Percentiles rank a stretch among this genome's conserved stretches.
Conservation (phyloP, 2,888 invertebrate species). For the Spodoptera littoralis region DNA sequence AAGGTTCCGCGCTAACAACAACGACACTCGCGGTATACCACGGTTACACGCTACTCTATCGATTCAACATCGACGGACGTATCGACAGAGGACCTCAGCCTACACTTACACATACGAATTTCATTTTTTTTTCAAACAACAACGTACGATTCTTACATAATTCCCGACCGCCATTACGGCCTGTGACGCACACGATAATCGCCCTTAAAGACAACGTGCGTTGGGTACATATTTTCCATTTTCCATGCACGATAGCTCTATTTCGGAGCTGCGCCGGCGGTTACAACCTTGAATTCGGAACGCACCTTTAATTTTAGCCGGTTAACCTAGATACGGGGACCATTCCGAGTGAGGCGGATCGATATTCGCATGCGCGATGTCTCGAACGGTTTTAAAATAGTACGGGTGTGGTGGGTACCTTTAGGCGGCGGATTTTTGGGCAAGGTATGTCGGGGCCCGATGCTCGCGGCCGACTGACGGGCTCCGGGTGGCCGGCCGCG, state of each 20-base stretch:
- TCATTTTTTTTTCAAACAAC: constrained; percentile 72
- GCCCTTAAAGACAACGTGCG: constrained; percentile 74
- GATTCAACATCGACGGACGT: constrained; percentile 46
- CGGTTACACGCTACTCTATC: constrained; percentile 37
- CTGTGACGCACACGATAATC: constrained; percentile 74
- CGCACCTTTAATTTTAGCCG: constrained; percentile 89
- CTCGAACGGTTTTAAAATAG: constrained; percentile 74
- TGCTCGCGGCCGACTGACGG: constrained; percentile 60
- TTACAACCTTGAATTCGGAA: constrained; percentile 86
- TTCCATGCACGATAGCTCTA: constrained; percentile 82
- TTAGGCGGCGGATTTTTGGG: constrained; percentile 66
- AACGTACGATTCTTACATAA: constrained; percentile 85
- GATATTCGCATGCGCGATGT: constrained; percentile 85
- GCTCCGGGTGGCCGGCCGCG: constrained; percentile 51
- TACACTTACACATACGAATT: constrained; percentile 56
- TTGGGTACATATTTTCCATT: constrained; percentile 75
- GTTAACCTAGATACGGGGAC: constrained; percentile 87
- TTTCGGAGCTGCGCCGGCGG: constrained; percentile 85
- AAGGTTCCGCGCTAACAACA: constrained; percentile 52
- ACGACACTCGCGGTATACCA: constrained; percentile 67
- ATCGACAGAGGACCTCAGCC: constrained; percentile 31
- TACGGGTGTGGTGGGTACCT: constrained; percentile 72
- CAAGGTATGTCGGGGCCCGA: constrained; percentile 66
- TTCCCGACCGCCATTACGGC: constrained; percentile 80
- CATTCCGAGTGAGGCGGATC: constrained; percentile 80